These are phyloP conservation scores for Myotis davidii DNA, from an alignment of 2,113 vertebrate genomes.

Conservation along the genomic window DNA sequence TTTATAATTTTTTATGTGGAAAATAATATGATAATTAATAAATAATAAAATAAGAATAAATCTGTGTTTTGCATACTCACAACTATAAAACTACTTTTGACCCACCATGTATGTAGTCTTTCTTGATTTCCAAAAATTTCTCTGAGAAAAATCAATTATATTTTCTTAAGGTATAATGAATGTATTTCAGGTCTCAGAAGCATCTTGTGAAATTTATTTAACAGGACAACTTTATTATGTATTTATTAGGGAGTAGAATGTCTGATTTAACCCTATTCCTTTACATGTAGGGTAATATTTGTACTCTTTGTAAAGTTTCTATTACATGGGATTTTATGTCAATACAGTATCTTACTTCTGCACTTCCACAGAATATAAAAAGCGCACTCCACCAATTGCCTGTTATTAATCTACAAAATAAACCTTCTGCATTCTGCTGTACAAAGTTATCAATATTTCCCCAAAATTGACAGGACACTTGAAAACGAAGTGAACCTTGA, in stretches of 20 bases:
- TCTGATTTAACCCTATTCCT: not conserved
- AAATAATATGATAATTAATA: not conserved
- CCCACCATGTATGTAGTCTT: not conserved
- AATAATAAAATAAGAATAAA: not conserved
- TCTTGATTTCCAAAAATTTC: not conserved
- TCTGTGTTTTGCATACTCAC: not conserved
- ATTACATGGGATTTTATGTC: slow-evolving; percentile 3
- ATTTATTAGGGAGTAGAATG: not conserved
- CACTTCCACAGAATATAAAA: not conserved
- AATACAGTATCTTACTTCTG: not conserved
- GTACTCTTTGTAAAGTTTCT: not conserved
- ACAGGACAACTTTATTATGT: not conserved
- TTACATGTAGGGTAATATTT: not conserved
- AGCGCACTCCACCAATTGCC: not conserved
- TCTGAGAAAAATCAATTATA: not conserved
- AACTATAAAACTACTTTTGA: not conserved
- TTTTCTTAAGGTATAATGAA: not conserved
- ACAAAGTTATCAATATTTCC: slow-evolving; percentile 80
- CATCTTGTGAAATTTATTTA: slow-evolving; percentile 4
- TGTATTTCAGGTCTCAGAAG: not conserved
- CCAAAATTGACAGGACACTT: slow-evolving; percentile 67
- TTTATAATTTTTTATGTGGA: not conserved
- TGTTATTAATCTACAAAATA: slow-evolving; percentile 61
- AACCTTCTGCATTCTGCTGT: slow-evolving; percentile 53
- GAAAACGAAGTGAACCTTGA: slow-evolving; percentile 62